phyloP scores from a whole-genome alignment of 2,797 vertebrate species.

The Natrix natrix region DNA sequence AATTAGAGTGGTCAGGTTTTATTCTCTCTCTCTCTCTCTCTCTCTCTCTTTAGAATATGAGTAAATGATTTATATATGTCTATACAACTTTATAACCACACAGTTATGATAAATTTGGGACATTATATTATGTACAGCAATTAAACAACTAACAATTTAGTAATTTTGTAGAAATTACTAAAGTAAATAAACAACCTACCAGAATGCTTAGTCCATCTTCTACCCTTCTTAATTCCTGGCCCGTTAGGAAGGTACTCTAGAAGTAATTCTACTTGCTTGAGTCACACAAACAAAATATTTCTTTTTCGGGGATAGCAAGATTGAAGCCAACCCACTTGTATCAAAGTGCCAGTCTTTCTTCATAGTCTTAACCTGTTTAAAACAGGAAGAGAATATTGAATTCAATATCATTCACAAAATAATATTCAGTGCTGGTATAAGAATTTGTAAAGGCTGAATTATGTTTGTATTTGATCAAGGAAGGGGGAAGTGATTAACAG shows the following conservation, averaged over 20 bases:
- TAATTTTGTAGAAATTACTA: background rate
- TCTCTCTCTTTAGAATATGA: too few species aligned
- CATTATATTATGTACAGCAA: background rate
- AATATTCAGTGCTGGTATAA: background rate
- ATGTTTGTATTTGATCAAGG: background rate
- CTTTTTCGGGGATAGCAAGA: constrained; percentile 2
- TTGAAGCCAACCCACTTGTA: background rate
- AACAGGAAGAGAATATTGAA: background rate
- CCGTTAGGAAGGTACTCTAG: constrained; percentile 3
- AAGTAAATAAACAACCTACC: background rate
- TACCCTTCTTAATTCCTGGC: background rate
- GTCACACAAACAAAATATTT: background rate
- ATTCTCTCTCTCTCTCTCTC: background rate
- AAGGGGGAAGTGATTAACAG: background rate
- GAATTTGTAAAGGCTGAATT: background rate
- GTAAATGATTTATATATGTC: background rate
- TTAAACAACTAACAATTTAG: background rate
- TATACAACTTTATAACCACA: background rate
- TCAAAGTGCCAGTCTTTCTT: constrained; percentile 7
- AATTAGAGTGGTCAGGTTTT: background rate
- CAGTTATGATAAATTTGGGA: background rate
- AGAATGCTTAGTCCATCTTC: constrained; percentile 22
- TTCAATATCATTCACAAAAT: background rate
- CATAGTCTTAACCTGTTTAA: constrained; percentile 28
- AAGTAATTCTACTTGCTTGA: background rate